Base-by-base conservation (phyloP, 2,113 vertebrate species). In the Podocnemis expansa region DNA sequence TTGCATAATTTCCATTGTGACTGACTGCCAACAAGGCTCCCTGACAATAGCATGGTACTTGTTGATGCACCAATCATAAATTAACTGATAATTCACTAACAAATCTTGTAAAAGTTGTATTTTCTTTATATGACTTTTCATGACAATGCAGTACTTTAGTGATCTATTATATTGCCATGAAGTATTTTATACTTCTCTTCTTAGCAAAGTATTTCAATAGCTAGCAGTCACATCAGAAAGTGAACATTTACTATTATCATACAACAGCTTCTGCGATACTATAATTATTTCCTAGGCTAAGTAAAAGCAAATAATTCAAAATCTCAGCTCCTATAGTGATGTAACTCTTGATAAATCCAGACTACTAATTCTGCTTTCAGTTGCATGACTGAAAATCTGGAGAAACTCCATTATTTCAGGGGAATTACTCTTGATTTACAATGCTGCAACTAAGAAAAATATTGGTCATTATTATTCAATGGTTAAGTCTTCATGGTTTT, bases 61-160 rank as follows among this genome's bases (percentile, higher is more conserved):
- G n/a, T 10, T 88, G 54, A 91, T 54, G 90, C 78, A 87, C 2
- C 31, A 87, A 78, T 79, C 19, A 79, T 76, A 87, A 24, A 27
- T 84, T 82, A 52, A 14, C 5, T 82, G 58, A 58, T 49, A 89
- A 78, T 78, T 75, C 51, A n/a, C 29, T 49, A 3, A 0, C 1
- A 78, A 79, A 16, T 70, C 34, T 84, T 80, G 9, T n/a, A 89
- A 58, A 38, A 49, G 29, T 14, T 70, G 56, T 3, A 19, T 85
- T 75, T 91, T 87, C 27, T 78, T 93, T 51, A 63, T 2, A 81
- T 41, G 3, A 5, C 51, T 2, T 47, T 21, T 80, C 56, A 82
- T 19, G 83, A 43, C 6, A 82, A 91, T 78, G 19, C 2, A n/a
- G 3, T 17, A 87, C 6, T n/a, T 24, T 2, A 58, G 4, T 1